Conservation (phyloP, 1,140 invertebrate genomes). For the Monomorium pharaonis region DNA sequence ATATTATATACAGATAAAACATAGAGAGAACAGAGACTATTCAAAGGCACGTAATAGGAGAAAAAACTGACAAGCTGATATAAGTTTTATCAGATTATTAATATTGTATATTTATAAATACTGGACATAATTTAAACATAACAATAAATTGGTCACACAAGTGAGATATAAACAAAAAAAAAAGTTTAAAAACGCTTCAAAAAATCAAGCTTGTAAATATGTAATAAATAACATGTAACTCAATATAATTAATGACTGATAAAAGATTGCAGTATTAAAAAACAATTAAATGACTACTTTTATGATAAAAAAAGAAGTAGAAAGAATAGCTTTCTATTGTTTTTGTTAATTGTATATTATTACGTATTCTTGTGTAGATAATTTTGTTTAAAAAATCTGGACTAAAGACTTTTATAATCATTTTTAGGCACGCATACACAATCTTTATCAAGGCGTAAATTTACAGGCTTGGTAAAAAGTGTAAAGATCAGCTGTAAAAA, state of each 20-base stretch:
- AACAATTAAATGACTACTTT: neutral
- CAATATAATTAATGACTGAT: no score
- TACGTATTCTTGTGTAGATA: neutral
- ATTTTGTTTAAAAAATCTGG: neutral
- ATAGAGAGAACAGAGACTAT: no score
- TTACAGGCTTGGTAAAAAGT: neutral
- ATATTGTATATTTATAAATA: no score
- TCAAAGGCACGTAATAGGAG: no score
- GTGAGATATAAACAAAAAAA: no score
- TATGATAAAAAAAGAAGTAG: neutral
- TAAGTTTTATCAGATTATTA: no score
- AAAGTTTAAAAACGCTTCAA: no score
- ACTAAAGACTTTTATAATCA: neutral
- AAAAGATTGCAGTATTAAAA: no score
- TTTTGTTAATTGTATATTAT: neutral
- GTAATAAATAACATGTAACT: neutral
- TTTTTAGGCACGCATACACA: neutral
- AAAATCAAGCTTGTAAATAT: neutral
- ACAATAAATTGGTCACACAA: no score
- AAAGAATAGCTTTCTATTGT: neutral
- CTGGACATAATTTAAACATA: no score
- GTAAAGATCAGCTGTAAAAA: slow-evolving; percentile 3
- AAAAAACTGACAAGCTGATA: no score
- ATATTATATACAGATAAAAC: no score
- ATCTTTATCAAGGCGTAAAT: neutral